phyloP scores from a whole-genome alignment of 2,113 vertebrate genomes.

The Cygnus buccinator region DNA sequence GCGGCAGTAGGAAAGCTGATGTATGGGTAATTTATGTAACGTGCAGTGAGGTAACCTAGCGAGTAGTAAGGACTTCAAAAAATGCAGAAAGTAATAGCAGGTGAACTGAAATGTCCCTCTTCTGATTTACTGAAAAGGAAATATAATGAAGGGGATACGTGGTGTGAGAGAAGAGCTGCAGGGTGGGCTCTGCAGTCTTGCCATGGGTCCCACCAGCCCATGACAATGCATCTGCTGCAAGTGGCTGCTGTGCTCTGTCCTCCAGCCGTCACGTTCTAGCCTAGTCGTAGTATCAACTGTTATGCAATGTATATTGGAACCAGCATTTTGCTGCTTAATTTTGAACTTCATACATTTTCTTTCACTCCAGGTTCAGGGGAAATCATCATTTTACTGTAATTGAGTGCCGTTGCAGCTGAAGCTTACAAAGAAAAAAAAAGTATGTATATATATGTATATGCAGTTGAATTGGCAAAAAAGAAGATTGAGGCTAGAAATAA shows the following conservation, averaged over 20 bases:
- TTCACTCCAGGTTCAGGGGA: not conserved
- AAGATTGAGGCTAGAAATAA: not conserved
- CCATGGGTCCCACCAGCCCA: fast-evolving
- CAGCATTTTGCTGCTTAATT: not conserved
- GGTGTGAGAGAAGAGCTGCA: not conserved
- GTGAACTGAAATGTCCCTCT: not conserved
- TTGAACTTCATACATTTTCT: not conserved
- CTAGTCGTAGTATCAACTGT: not conserved
- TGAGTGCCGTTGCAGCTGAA: not conserved
- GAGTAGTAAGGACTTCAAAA: not conserved
- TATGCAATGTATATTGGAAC: not conserved
- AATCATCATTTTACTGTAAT: constrained; percentile 7
- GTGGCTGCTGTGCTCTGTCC: not conserved
- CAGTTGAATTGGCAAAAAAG: not conserved
- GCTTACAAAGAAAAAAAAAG: not conserved
- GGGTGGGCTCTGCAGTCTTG: fast-evolving
- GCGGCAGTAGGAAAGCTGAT: not conserved
- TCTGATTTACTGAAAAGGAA: not conserved
- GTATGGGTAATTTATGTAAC: not conserved
- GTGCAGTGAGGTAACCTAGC: not conserved
- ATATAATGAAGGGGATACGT: no score
- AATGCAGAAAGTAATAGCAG: not conserved
- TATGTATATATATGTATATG: not conserved
- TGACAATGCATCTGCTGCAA: not conserved
- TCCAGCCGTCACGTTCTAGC: not conserved